Evolutionary conservation across 92 coral and sea anemone genomes (phyloP), one percentile per base, ranked within the genome.

Genomic region (Nematostella vectensis): DNA sequence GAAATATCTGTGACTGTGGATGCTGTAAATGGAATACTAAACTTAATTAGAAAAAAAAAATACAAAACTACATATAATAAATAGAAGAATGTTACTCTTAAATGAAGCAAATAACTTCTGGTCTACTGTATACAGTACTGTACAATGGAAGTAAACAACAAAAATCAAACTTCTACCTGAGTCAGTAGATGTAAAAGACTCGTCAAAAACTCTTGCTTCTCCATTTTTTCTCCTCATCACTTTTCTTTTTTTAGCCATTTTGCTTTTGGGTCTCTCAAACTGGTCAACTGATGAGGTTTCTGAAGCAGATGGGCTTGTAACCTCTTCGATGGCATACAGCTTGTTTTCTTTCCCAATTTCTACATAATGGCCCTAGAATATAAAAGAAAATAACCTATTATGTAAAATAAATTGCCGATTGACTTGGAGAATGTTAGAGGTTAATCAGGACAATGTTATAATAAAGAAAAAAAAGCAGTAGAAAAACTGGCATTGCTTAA

Each of bases 131-230:
- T n/a, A n/a, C n/a, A n/a, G n/a, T n/a, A n/a, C n/a, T n/a, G n/a
- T n/a, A n/a, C n/a, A n/a, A n/a, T n/a, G n/a, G n/a, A n/a, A n/a
- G n/a, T n/a, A n/a, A n/a, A n/a, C n/a, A n/a, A n/a, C n/a, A n/a
- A n/a, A n/a, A n/a, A n/a, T n/a, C n/a, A n/a, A n/a, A n/a, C n/a
- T n/a, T n/a, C n/a, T 56, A 88, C 96, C 94, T 51, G 96, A 79
- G 21, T 84, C 87, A 56, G 64, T 79, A 26, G 80, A 72, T 10
- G 96, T 67, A 49, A 81, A 87, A 3, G 98, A 91, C 51, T 91
- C 98, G 68, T 91, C 98, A 82, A 91, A 91, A 50, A 91, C 98
- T 64, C 87, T 72, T 0, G 94, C 29, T 53, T 82, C 87, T 1
- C 98, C 98, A 68, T 91, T 65, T 36, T 59, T 81, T 60, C 65